Percentiles rank a stretch among this genome's conserved stretches.
These are phyloP conservation scores for Catharus ustulatus DNA, from an alignment of 2,797 vertebrate species.

Conservation along the genomic window DNA sequence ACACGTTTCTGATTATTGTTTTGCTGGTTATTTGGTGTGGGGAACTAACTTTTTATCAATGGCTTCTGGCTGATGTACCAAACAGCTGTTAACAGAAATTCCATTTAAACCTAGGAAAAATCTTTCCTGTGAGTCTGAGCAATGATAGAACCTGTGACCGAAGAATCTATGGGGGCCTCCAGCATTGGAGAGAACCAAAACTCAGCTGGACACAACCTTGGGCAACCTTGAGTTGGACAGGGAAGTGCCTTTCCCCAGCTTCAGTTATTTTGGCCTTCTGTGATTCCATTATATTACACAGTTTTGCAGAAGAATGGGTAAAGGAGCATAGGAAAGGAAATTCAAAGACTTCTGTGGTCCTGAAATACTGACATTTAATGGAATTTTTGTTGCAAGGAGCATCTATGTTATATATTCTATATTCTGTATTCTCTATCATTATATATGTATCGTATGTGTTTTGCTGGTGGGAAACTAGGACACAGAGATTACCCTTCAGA, in stretches of 20 bases:
- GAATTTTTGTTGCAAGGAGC: background rate
- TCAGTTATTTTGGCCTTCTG: background rate
- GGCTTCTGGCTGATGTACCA: background rate
- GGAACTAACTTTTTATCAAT: background rate
- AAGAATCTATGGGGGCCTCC: background rate
- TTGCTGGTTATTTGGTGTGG: background rate
- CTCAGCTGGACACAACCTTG: background rate
- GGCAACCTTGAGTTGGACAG: background rate
- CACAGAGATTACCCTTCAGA: background rate
- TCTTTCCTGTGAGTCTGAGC: background rate
- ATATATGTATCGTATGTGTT: background rate
- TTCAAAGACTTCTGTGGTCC: background rate
- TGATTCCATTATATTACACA: background rate
- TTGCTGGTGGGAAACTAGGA: background rate
- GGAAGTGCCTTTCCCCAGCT: background rate
- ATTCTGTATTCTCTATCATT: background rate
- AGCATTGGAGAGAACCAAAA: background rate
- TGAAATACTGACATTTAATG: background rate
- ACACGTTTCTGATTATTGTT: background rate
- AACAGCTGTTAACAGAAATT: background rate
- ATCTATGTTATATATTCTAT: background rate
- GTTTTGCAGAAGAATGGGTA: background rate
- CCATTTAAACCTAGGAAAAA: background rate
- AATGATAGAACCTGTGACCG: rapidly evolving
- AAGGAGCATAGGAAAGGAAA: background rate